Percentiles rank a stretch among this genome's conserved stretches.
These are phyloP conservation scores for Quadriops clusia DNA, from an alignment of 2,888 invertebrate genomes.

Conservation along the genomic window DNA sequence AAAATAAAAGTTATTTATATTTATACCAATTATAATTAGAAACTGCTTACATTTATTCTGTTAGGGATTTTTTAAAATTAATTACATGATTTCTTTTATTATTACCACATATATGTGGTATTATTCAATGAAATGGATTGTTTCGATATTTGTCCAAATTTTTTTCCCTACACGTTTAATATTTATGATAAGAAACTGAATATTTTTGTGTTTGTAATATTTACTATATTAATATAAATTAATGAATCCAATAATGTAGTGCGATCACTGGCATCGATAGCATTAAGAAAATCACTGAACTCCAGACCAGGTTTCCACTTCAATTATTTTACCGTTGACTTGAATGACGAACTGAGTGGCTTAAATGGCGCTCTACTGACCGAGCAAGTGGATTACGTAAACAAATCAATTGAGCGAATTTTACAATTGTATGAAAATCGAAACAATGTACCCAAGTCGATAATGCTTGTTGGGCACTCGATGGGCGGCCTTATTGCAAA, in stretches of 20 bases:
- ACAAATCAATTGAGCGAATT: constrained; percentile 58
- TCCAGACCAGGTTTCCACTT: constrained; percentile 63
- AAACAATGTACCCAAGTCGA: constrained; percentile 38
- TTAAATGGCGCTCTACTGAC: constrained; percentile 73
- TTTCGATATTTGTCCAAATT: constrained; percentile 5
- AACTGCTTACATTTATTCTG: too few relatives aligned
- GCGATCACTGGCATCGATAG: constrained; percentile 85
- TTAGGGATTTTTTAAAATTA: too few relatives aligned
- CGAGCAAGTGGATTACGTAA: constrained; percentile 63
- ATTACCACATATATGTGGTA: too few relatives aligned
- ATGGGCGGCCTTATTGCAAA: constrained; percentile 48
- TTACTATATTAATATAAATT: constrained; percentile 15
- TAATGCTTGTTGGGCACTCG: constrained; percentile 88
- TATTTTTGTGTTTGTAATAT: constrained; percentile 7
- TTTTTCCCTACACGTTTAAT: constrained; percentile 1
- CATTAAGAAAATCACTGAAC: constrained; percentile 69
- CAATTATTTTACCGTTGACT: constrained; percentile 85
- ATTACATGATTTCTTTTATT: too few relatives aligned
- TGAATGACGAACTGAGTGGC: constrained; percentile 81
- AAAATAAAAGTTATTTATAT: too few relatives aligned
- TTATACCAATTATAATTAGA: too few relatives aligned
- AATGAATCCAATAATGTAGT: too few relatives aligned
- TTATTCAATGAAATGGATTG: too few relatives aligned
- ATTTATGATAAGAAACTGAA: constrained; percentile 4
- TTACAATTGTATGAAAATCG: constrained; percentile 52